Conservation (phyloP, 2,797 vertebrate genomes). For the Eutrigla gurnardus region DNA sequence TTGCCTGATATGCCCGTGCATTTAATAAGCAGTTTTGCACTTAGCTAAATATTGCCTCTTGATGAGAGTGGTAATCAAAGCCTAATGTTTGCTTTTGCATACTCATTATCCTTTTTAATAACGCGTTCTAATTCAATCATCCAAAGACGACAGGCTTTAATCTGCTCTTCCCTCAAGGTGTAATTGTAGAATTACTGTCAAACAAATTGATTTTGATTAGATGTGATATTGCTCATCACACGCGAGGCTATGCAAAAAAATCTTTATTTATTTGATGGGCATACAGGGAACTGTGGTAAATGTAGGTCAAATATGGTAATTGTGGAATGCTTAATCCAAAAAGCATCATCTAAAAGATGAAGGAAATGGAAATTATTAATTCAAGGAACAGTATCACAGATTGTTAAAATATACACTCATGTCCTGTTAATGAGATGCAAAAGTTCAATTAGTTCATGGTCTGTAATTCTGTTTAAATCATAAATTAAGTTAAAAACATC, state of each 20-base stretch:
- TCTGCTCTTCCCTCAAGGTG: constrained; percentile 72
- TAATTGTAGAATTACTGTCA: constrained; percentile 68
- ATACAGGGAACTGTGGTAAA: neutral
- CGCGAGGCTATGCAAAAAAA: constrained; percentile 15
- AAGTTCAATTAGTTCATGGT: too few relatives aligned
- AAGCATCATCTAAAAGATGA: neutral
- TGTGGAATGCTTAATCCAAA: neutral
- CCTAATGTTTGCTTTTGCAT: constrained; percentile 77
- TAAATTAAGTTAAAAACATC: too few relatives aligned
- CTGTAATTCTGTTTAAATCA: too few relatives aligned
- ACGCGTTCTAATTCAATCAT: constrained; percentile 82
- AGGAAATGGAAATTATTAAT: neutral
- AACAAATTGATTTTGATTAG: constrained; percentile 76
- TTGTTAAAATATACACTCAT: neutral
- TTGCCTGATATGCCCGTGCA: constrained; percentile 70
- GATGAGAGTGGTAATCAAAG: constrained; percentile 78
- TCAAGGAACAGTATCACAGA: neutral
- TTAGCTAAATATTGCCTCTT: constrained; percentile 76
- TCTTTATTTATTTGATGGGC: neutral
- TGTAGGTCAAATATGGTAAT: neutral
- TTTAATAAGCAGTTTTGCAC: constrained; percentile 78
- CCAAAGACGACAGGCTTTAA: constrained; percentile 71
- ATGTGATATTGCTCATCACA: constrained; percentile 57
- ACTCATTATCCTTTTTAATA: constrained; percentile 83
- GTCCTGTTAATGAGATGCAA: too few relatives aligned